Evolutionary conservation across 2,797 vertebrate species (phyloP).

Genomic region (Rhincodon typus): DNA sequence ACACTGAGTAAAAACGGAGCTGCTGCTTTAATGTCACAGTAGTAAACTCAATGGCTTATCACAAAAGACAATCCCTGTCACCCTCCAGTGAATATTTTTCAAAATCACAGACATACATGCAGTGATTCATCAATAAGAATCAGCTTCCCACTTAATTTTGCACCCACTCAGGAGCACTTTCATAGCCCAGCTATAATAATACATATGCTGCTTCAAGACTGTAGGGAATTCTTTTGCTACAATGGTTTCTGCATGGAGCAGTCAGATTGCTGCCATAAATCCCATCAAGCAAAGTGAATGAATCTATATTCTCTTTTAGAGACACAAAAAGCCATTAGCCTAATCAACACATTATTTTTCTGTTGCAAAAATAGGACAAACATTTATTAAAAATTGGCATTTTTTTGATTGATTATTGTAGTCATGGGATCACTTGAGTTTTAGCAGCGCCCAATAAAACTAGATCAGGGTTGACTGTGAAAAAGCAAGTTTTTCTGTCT

Average conservation of each 20-base stretch:
- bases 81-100: background rate
- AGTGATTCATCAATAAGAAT: background rate
- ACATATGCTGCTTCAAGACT: background rate
- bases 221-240: background rate
- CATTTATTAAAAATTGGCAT: background rate
- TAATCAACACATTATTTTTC: background rate
- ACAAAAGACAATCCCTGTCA: background rate
- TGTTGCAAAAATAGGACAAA: background rate
- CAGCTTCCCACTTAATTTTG: background rate
- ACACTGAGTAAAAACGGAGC: background rate
- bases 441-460: background rate
- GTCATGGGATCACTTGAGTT: background rate
- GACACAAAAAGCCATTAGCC: background rate
- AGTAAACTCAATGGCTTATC: background rate
- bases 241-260: background rate
- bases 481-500: background rate
- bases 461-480: background rate
- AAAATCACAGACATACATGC: too few relatives aligned
- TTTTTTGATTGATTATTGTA: background rate
- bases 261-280: background rate
- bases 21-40: background rate
- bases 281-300: background rate
- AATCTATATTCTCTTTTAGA: background rate
- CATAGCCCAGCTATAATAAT: background rate
- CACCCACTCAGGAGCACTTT: background rate